Conservation (phyloP, 2,888 invertebrate genomes). For the Iphiclides podalirius region DNA sequence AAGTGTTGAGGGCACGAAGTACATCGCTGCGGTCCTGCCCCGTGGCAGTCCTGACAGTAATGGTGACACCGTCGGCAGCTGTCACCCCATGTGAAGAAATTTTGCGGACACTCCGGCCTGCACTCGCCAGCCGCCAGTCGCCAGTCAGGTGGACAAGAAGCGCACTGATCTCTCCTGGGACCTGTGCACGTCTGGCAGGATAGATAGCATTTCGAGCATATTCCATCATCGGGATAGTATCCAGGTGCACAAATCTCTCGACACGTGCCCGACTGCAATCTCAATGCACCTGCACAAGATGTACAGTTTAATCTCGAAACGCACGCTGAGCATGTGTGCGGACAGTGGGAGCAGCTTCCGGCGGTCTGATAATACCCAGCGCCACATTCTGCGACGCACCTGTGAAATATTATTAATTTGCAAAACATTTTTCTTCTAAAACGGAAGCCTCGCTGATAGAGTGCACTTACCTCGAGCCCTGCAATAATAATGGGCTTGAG, state of each 20-base stretch:
- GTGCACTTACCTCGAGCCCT: conserved; percentile 74
- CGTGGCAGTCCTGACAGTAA: conserved; percentile 92
- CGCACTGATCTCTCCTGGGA: conserved; percentile 90
- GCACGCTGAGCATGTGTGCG: conserved; percentile 88
- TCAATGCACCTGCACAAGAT: conserved; percentile 86
- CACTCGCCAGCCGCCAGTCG: conserved; percentile 91
- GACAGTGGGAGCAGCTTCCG: conserved; percentile 87
- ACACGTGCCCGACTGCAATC: conserved; percentile 91
- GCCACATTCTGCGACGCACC: conserved; percentile 89
- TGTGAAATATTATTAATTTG: conserved; percentile 44
- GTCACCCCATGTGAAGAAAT: conserved; percentile 90
- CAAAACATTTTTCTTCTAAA: conserved; percentile 32
- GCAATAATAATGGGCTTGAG: conserved; percentile 85
- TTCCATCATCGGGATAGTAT: conserved; percentile 92
- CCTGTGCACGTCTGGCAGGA: conserved; percentile 92
- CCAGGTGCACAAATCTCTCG: conserved; percentile 88
- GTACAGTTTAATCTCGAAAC: conserved; percentile 90
- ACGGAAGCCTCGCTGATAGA: too few species aligned
- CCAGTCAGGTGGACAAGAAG: conserved; percentile 89
- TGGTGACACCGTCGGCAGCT: conserved; percentile 94
- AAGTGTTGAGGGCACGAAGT: conserved; percentile 86
- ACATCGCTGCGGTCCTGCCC: conserved; percentile 87
- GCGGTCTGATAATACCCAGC: conserved; percentile 87
- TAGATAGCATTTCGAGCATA: conserved; percentile 90
- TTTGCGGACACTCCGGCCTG: conserved; percentile 90